Evolutionary conservation across 2,888 invertebrate genomes (phyloP), one percentile per base, ranked within the genome.

Genomic region (Arrhopalites spinosus): DNA sequence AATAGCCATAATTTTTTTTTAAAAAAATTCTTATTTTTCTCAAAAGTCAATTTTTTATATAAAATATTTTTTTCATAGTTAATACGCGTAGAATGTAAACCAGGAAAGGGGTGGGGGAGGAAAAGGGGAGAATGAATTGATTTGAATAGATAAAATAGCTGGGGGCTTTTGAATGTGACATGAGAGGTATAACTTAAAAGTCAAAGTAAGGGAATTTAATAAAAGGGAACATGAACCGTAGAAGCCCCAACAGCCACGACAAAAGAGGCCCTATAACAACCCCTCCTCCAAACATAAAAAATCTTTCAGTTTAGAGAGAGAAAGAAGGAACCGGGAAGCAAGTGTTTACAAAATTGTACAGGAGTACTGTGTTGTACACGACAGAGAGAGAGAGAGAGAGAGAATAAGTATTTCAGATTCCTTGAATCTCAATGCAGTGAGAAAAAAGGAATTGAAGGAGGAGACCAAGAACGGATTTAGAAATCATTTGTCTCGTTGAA

Each of bases 401-500:
- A 64, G 30, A 30, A 64, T 61, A 30, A 11, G 64, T 1, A 64
- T 36, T 36, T 36, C 36, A 36, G 36, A 36, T 59, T 59, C 59
- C 20, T 5, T 30, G 64, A 30, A 36, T n/a, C 8, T 17, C 1
- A 7, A 20, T 43, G 66, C 17, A 66, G 45, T 30, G 66, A 5
- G 23, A 66, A 25, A 1, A 30, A 15, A n/a, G 1, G 15, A 23
- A 36, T 30, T 17, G 2, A 20, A 63, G 63, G 15, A 63, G 30
- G 43, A 50, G 47, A 29, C 47, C 17, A 56, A 43, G 66, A 61
- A 77, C 47, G 74, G 77, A 77, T 77, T 77, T 74, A 71, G 70
- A 74, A 77, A 77, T 77, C 77, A 77, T 77, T 77, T 77, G 77
- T 77, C 77, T 77, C 64, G 70, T 70, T 69, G 74, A 73, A 71